Evolutionary conservation across 2,888 invertebrate species (phyloP), one percentile per base, ranked within the genome.

Genomic region (Caenorhabditis sulstoni): DNA sequence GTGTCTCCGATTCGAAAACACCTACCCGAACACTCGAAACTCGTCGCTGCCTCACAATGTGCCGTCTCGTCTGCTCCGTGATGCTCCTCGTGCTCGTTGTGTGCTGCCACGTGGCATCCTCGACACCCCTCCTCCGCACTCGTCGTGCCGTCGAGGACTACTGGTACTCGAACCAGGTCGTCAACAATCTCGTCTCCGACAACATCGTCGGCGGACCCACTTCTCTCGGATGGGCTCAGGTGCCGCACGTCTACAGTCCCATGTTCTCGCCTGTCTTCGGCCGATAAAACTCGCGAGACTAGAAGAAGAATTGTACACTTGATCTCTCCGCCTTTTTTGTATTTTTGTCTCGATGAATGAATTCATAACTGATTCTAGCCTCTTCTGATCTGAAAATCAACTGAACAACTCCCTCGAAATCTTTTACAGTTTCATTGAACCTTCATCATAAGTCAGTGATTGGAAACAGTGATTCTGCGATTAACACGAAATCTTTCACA

Each of bases 191-290:
- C n/a, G 70, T 77, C 1, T 7, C 14, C 1, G 77, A 77, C 20
- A 61, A 59, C 20, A 23, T 77, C 12, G 23, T 70, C 22, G 77
- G 77, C 12, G 77, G 77, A 37, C 77, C 70, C 37, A 70, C 77
- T 22, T 66, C 66, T 23, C 65, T 77, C 16, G 77, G 70, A 58
- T 77, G 77, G 77, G 77, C 77, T 5, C 77, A 77, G 52, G 77
- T 77, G 14, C 77, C 77, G 52, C 77, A 77, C 39, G 53, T 64
- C 61, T 22, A 22, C 23, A 77, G 77, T 53, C 77, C 77, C 50
- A 77, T 77, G 77, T 77, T 70, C 64, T 64, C 64, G 45, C 77
- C 77, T 3, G 77, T 77, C 0, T 77, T 70, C n/a, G 77, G 77
- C 52, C 45, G 65, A 49, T 52, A 52, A 29, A 29, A 29, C 3